A percentile compares a stretch with the other conserved stretches of the same genome.
Conservation (phyloP, 2,113 vertebrate species). For the Leucopsar rothschildi region DNA sequence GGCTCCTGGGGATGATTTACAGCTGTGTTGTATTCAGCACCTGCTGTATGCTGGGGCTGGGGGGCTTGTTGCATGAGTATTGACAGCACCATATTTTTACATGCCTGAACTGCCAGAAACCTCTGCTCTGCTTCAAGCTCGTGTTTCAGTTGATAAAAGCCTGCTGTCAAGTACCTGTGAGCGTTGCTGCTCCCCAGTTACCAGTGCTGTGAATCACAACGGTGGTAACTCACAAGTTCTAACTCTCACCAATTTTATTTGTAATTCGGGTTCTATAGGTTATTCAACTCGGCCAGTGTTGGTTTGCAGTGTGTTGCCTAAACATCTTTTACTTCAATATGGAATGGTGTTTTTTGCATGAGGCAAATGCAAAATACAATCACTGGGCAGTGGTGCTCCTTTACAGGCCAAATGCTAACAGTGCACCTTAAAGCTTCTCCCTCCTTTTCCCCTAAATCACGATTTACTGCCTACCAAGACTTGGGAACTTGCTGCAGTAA, state of each 20-base stretch:
- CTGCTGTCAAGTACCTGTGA: not conserved
- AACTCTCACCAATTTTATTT: not conserved
- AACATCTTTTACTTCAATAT: not conserved
- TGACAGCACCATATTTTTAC: slow-evolving; percentile 41
- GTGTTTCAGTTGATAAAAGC: not conserved
- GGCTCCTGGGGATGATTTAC: not conserved
- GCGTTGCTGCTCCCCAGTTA: not conserved
- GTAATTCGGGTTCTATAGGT: not conserved
- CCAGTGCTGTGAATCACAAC: slow-evolving; percentile 8
- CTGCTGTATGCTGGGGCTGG: not conserved
- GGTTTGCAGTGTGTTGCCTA: slow-evolving; percentile 15
- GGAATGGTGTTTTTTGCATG: not conserved
- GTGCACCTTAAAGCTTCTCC: not conserved
- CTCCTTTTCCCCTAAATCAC: not conserved
- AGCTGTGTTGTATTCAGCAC: not conserved
- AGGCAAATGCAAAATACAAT: not conserved
- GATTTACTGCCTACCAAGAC: not conserved
- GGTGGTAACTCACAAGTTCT: not conserved
- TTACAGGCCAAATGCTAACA: rapidly evolving
- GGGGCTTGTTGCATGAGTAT: slow-evolving; percentile 25
- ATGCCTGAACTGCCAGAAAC: slow-evolving; percentile 70
- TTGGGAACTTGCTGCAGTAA: slow-evolving; percentile 12
- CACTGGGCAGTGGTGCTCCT: not conserved
- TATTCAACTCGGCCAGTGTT: not conserved
- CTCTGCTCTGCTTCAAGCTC: slow-evolving; percentile 65